phyloP scores from a whole-genome alignment of 2,888 invertebrate genomes.

The Drosophila mayaguana region DNA sequence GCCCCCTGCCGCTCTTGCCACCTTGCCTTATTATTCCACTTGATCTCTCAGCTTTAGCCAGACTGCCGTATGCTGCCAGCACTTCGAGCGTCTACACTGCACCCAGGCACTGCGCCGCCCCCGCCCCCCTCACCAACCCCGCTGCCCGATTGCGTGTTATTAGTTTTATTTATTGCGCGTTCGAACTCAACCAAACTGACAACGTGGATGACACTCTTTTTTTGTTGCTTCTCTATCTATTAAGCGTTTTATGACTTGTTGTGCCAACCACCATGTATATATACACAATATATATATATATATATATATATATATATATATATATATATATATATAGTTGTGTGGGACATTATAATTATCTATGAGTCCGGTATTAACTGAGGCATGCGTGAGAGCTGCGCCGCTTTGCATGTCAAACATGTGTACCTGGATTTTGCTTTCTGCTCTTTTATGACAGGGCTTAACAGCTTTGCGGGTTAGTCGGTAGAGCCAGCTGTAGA shows the following conservation, averaged over 20 bases:
- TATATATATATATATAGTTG: neutral
- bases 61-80: conserved; percentile 32
- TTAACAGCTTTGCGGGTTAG: conserved; percentile 7
- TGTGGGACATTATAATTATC: conserved; percentile 61
- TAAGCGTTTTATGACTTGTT: conserved; percentile 60
- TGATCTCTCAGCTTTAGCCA: conserved; percentile 37
- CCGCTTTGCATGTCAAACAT: conserved; percentile 11
- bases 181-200: conserved; percentile 8
- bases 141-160: conserved; percentile 39
- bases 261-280: neutral
- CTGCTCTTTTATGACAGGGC: conserved; percentile 30
- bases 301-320: neutral
- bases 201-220: conserved; percentile 21
- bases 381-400: conserved; percentile 19
- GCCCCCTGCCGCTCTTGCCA: neutral
- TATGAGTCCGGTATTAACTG: conserved; percentile 37
- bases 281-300: neutral
- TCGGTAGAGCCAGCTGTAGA: conserved; percentile 9
- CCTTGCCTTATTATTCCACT: conserved; percentile 57
- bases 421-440: conserved; percentile 9
- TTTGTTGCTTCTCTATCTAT: conserved; percentile 45
- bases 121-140: neutral
- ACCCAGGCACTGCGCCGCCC: neutral
- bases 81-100: conserved; percentile 2
- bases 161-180: conserved; percentile 68